These are phyloP conservation scores for Erithacus rubecula DNA, from an alignment of 2,797 vertebrate species.

Conservation along the genomic window DNA sequence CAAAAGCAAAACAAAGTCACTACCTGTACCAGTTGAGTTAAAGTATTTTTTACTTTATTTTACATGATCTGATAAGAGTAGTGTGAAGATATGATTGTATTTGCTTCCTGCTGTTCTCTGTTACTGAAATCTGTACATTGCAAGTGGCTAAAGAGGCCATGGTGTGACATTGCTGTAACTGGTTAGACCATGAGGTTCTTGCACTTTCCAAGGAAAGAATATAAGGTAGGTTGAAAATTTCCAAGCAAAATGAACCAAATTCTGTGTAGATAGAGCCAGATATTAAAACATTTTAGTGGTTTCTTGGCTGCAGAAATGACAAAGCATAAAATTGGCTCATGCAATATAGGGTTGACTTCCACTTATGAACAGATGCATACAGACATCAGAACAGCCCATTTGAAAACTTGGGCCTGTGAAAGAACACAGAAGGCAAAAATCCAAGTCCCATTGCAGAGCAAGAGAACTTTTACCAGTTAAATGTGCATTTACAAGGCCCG, in stretches of 20 bases:
- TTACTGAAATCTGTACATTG: background rate
- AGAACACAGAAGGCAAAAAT: background rate
- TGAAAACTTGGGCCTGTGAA: background rate
- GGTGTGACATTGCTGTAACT: background rate
- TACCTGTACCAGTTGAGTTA: background rate
- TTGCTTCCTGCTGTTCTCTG: background rate
- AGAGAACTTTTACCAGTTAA: background rate
- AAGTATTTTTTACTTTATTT: background rate
- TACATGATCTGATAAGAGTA: background rate
- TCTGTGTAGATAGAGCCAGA: background rate
- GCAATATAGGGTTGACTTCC: background rate
- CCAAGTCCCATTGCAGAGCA: background rate
- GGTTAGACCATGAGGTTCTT: background rate
- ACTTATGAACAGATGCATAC: background rate
- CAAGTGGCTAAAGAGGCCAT: background rate
- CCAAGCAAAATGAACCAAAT: background rate
- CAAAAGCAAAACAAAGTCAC: background rate
- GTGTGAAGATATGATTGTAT: background rate
- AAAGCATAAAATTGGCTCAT: background rate
- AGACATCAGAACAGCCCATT: background rate
- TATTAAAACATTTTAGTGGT: background rate
- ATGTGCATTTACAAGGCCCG: background rate
- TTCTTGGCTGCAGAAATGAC: background rate
- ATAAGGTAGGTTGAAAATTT: background rate
- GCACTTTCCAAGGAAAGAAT: background rate